These are phyloP conservation scores for Cinara cedri DNA, from an alignment of 2,888 invertebrate genomes.

Conservation along the genomic window DNA sequence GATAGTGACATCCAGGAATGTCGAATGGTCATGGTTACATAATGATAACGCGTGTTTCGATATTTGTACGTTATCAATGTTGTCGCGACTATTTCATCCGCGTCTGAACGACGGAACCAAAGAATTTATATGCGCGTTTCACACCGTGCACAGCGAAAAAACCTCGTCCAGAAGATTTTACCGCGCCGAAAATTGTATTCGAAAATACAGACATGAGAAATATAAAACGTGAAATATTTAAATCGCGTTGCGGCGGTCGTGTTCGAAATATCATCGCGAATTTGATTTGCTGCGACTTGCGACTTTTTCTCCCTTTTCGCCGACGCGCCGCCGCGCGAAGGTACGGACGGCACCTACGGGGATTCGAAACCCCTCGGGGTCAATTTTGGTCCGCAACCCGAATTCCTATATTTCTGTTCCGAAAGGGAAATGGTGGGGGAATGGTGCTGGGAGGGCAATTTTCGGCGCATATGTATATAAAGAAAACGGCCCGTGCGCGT, in stretches of 20 bases:
- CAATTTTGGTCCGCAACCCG: constrained; percentile 40
- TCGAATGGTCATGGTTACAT: no score
- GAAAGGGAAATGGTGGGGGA: constrained; percentile 7
- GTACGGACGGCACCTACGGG: no score
- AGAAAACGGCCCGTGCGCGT: no score
- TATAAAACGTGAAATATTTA: constrained; percentile 31
- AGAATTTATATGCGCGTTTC: no score
- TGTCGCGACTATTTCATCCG: no score
- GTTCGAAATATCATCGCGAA: constrained; percentile 22
- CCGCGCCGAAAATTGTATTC: neutral
- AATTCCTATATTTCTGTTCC: constrained; percentile 27
- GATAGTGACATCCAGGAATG: no score
- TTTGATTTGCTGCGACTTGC: constrained; percentile 24
- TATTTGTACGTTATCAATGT: no score
- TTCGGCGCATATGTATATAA: neutral
- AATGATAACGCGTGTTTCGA: no score
- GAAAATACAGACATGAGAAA: neutral
- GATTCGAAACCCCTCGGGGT: constrained; percentile 37
- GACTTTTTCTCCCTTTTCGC: constrained; percentile 17
- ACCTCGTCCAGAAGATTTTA: no score
- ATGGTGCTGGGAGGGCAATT: constrained; percentile 19
- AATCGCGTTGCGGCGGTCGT: neutral
- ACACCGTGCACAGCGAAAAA: no score
- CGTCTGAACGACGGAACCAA: no score
- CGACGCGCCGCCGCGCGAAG: constrained; percentile 15